Evolutionary conservation across 2,888 invertebrate species (phyloP), one percentile per base, ranked within the genome.

Genomic region (Rhopalosiphum nymphaeae): DNA sequence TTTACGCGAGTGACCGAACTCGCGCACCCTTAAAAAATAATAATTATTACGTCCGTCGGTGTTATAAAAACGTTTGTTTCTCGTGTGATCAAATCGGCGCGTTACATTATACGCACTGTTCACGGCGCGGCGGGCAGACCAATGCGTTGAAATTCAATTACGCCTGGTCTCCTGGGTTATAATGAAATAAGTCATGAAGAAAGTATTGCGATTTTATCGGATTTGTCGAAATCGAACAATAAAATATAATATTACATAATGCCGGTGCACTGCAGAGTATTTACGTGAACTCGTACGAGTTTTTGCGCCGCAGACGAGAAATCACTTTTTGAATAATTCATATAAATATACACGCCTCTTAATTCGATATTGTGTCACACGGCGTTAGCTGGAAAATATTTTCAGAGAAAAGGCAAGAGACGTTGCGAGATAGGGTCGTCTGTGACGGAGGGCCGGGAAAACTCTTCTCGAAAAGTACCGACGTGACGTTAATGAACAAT

Each of bases 401-500:
- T 49, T 53, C 91, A 10, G 93, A 49, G 84, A 49, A 84, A 93
- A 90, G 61, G 57, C 89, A 26, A 89, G 57, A 61, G 46, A 46
- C 16, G 16, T 56, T 13, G 13, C 9, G 57, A 3, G 29, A 42
- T 5, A 13, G 61, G 42, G 67, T 26, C 13, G n/a, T 21, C 21
- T 56, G 85, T 16, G 29, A 26, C 3, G 49, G 42, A 21, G 67
- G 29, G 29, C 42, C 13, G n/a, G 29, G 3, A 21, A 10, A n/a
- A 56, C 84, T 78, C 57, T 78, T 92, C 89, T 93, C 61, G 26
- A 93, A 93, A 85, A 85, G 89, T n/a, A 86, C 89, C 93, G 93
- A 94, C 93, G 93, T 94, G 93, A 94, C 86, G 93, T 90, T 94
- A 94, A 94, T 94, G 93, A 94, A 90, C 90, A 90, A 94, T 94